Evolutionary conservation across 2,797 vertebrate species (phyloP).

Genomic region (Astyanax mexicanus): DNA sequence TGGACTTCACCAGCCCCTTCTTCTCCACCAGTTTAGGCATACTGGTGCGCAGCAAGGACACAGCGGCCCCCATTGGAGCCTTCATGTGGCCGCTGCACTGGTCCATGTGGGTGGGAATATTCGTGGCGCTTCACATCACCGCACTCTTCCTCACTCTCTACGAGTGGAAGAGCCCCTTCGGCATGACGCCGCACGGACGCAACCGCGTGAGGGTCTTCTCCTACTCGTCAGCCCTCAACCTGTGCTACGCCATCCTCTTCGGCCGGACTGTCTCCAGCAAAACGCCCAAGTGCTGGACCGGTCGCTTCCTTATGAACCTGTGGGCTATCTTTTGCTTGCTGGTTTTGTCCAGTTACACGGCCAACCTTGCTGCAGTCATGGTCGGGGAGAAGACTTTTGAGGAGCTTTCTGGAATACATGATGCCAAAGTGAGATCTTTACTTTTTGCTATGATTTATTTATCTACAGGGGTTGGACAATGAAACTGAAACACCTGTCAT

Average conservation of each 20-base stretch:
- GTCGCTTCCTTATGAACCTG: constrained; percentile 96
- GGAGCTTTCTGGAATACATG: constrained; percentile 93
- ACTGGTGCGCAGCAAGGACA: constrained; percentile 88
- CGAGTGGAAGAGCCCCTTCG: constrained; percentile 92
- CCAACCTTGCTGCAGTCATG: constrained; percentile 95
- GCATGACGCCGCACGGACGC: constrained; percentile 91
- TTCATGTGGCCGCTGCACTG: constrained; percentile 96
- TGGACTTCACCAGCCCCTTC: constrained; percentile 95
- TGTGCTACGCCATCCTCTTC: constrained; percentile 93
- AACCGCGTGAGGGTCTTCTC: constrained; percentile 90
- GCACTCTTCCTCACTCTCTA: constrained; percentile 92
- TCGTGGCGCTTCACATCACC: constrained; percentile 87
- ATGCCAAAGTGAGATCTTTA: constrained; percentile 82
- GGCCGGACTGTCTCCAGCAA: constrained; percentile 91
- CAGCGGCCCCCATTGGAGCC: constrained; percentile 86
- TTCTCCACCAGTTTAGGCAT: constrained; percentile 95
- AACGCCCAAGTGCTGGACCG: constrained; percentile 95
- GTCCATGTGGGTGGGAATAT: constrained; percentile 95
- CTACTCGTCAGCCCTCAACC: constrained; percentile 91
- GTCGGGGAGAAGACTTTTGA: constrained; percentile 97
- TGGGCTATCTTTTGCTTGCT: constrained; percentile 98
- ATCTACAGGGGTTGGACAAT: too few relatives aligned
- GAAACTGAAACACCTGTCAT: too few relatives aligned
- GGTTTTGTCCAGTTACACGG: constrained; percentile 95
- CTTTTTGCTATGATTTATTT: constrained; percentile 6